These are phyloP conservation scores for Cyanoramphus novaezelandiae DNA, from an alignment of 2,113 vertebrate genomes.

Conservation along the genomic window DNA sequence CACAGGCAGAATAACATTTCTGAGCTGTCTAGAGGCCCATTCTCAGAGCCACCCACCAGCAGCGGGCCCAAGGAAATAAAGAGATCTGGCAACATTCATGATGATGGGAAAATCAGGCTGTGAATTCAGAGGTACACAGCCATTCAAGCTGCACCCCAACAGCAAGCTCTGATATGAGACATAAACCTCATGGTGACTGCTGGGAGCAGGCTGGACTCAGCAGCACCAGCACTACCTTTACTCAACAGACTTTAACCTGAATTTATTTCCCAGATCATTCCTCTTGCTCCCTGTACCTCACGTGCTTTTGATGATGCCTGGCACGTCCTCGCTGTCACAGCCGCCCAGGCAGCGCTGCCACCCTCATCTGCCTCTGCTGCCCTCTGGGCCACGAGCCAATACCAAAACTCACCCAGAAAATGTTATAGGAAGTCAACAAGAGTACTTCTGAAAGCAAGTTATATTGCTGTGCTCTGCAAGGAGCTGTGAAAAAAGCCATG, in stretches of 20 bases:
- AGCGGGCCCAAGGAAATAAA: background rate
- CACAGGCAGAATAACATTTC: background rate
- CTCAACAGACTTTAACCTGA: background rate
- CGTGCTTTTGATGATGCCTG: background rate
- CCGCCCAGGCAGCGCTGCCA: background rate
- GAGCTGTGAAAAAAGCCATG: background rate
- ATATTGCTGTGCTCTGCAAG: background rate
- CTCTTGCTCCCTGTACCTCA: background rate
- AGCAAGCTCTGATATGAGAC: background rate
- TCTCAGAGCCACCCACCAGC: background rate
- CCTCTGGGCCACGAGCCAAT: background rate
- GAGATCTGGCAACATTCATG: background rate
- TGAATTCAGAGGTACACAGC: background rate
- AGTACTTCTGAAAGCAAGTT: background rate
- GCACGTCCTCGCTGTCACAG: background rate
- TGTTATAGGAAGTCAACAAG: accelerated
- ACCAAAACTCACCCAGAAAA: background rate
- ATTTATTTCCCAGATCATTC: background rate
- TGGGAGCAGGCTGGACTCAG: background rate
- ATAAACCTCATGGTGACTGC: accelerated
- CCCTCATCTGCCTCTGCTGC: background rate
- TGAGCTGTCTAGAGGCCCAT: background rate
- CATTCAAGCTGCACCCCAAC: background rate
- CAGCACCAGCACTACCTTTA: background rate
- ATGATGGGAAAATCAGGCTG: background rate